A percentile compares a stretch with the other conserved stretches of the same genome.
Evolutionary conservation across 2,113 vertebrate genomes (phyloP).

Genomic region (Aegotheles bennettii): DNA sequence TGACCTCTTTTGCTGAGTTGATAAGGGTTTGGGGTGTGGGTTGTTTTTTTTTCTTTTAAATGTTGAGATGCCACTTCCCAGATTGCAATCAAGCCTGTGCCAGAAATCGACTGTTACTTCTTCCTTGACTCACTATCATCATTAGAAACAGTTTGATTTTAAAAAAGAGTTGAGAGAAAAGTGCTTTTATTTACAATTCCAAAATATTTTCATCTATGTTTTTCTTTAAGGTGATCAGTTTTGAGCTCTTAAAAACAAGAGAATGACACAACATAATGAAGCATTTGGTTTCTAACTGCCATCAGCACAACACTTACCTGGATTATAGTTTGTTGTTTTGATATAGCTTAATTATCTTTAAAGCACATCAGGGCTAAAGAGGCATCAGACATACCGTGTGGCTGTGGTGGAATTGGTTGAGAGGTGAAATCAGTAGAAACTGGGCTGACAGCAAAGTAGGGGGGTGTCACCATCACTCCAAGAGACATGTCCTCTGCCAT

Average conservation of each 20-base stretch:
- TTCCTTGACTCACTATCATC: background rate
- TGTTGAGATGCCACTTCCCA: background rate
- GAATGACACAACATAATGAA: background rate
- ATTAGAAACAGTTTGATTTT: background rate
- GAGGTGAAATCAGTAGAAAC: background rate
- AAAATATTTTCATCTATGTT: background rate
- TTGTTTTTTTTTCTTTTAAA: background rate
- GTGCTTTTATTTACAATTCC: background rate
- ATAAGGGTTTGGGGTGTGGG: background rate
- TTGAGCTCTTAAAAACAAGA: background rate
- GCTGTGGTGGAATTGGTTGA: background rate
- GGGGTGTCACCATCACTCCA: background rate
- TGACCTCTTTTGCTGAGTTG: background rate
- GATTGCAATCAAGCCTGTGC: background rate
- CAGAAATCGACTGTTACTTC: background rate
- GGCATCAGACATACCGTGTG: background rate
- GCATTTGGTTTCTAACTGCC: background rate
- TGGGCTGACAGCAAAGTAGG: background rate
- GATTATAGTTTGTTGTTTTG: background rate
- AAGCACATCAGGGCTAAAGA: background rate
- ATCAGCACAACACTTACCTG: background rate
- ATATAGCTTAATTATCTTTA: background rate
- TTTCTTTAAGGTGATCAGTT: background rate
- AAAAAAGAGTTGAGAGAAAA: background rate
- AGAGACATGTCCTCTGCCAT: background rate